Evolutionary conservation across 2,113 vertebrate genomes (phyloP), one percentile per base, ranked within the genome.

Genomic region (Tamias sibiricus): DNA sequence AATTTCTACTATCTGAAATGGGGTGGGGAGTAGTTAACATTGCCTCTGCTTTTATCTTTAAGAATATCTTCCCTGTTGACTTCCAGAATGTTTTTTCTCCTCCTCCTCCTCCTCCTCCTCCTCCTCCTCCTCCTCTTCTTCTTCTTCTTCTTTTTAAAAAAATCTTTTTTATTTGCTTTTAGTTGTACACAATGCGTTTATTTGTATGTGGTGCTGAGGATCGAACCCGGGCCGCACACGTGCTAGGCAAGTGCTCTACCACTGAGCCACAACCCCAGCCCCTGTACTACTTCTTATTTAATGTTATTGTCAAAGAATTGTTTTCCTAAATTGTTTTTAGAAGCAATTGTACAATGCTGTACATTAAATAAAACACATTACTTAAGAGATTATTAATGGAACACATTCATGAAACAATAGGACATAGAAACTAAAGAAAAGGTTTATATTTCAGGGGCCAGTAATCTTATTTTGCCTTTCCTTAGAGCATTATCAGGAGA

Each of bases 51-150:
- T 86, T 26, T 93, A 14, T 97, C 20, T 92, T 1, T 95, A 72
- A 91, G 47, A 75, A 64, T 81, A 32, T 64, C 64, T 57, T 92
- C 77, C 62, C 44, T 91, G 11, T 24, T 92, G 11, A 74, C 40
- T 91, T 90, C 62, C 62, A 64, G 49, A 93, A 37, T 66, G 87
- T 22, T 71, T 94, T 85, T 94, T 89, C 22, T 87, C 37, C n/a
- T n/a, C n/a, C n/a, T n/a, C n/a, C n/a, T n/a, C n/a, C n/a, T n/a
- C n/a, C n/a, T n/a, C n/a, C n/a, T n/a, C n/a, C n/a, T n/a, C n/a
- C n/a, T n/a, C n/a, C n/a, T n/a, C n/a, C n/a, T n/a, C n/a, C n/a
- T n/a, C n/a, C n/a, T n/a, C n/a, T n/a, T n/a, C n/a, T n/a, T n/a
- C n/a, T n/a, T n/a, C n/a, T n/a, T n/a, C n/a, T n/a, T n/a, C n/a